These are phyloP conservation scores for Otolemur crassicaudatus DNA, from an alignment of 2,797 vertebrate species.

Conservation along the genomic window DNA sequence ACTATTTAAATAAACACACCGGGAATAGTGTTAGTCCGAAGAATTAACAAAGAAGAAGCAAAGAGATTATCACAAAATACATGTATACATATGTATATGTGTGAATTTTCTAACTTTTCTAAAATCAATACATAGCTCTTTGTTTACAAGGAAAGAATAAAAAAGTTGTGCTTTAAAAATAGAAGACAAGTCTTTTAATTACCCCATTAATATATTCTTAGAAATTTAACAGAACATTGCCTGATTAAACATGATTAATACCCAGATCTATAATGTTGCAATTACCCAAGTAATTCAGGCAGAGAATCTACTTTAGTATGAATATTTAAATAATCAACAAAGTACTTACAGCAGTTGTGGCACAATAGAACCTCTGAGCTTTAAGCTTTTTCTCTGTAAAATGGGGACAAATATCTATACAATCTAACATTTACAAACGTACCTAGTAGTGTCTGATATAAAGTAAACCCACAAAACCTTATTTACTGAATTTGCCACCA, in stretches of 20 bases:
- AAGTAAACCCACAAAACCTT: background rate
- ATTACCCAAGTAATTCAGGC: constrained; percentile 29
- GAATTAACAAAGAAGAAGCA: background rate
- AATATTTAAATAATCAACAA: background rate
- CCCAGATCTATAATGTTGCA: background rate
- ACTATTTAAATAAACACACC: constrained; percentile 2
- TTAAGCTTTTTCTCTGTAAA: background rate
- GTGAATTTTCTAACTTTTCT: constrained; percentile 26
- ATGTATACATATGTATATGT: background rate
- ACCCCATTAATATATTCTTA: background rate
- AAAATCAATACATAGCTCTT: constrained; percentile 12
- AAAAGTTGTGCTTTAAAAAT: background rate
- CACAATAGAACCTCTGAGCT: background rate
- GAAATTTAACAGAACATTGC: background rate
- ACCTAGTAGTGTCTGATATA: background rate
- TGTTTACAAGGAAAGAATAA: constrained; percentile 24
- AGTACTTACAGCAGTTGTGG: background rate
- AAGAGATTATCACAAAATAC: background rate
- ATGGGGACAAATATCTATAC: background rate
- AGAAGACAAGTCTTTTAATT: constrained; percentile 2
- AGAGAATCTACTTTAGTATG: background rate
- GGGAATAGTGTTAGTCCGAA: background rate
- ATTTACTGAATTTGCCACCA: background rate
- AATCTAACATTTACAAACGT: background rate
- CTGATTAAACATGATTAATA: constrained; percentile 35